phyloP scores from a whole-genome alignment of 1,140 invertebrate species.

The Drosophila kikkawai region DNA sequence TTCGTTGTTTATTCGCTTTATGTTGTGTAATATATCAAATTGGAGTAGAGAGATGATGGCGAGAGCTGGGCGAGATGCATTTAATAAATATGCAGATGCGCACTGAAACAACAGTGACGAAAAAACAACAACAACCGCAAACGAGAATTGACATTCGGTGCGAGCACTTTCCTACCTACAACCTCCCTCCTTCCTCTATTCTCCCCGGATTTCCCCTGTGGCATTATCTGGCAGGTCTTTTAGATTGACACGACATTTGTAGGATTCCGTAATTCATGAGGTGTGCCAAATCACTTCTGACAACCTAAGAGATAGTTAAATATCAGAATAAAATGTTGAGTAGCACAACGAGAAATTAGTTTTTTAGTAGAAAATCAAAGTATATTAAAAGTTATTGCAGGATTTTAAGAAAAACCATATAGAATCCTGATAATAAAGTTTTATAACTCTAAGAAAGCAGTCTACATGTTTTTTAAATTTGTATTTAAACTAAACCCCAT shows the following conservation, averaged over 20 bases:
- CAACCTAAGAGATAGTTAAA: slow-evolving; percentile 26
- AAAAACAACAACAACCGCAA: slow-evolving; percentile 17
- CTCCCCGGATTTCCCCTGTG: not conserved
- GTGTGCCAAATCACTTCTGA: slow-evolving; percentile 22
- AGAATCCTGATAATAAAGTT: not conserved
- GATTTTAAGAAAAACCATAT: not conserved
- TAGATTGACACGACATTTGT: slow-evolving; percentile 26
- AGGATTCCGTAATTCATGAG: slow-evolving; percentile 6
- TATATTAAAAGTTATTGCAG: too few relatives aligned
- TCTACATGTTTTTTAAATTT: not conserved
- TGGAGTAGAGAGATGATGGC: slow-evolving; percentile 39
- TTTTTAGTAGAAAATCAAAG: not conserved
- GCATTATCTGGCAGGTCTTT: slow-evolving; percentile 31
- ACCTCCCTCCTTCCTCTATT: not conserved
- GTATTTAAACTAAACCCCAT: not conserved
- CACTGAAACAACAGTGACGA: slow-evolving; percentile 13
- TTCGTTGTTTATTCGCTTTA: slow-evolving; percentile 47
- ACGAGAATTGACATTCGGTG: slow-evolving; percentile 59
- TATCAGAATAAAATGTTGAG: not conserved
- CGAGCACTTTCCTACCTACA: slow-evolving; percentile 14
- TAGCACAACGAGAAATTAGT: not conserved
- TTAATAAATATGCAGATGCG: slow-evolving; percentile 64
- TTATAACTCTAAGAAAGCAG: too few relatives aligned
- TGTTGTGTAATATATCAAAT: slow-evolving; percentile 63
- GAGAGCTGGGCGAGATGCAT: slow-evolving; percentile 50